These are phyloP conservation scores for Chaetops frenatus DNA, from an alignment of 2,113 vertebrate genomes.

Conservation along the genomic window DNA sequence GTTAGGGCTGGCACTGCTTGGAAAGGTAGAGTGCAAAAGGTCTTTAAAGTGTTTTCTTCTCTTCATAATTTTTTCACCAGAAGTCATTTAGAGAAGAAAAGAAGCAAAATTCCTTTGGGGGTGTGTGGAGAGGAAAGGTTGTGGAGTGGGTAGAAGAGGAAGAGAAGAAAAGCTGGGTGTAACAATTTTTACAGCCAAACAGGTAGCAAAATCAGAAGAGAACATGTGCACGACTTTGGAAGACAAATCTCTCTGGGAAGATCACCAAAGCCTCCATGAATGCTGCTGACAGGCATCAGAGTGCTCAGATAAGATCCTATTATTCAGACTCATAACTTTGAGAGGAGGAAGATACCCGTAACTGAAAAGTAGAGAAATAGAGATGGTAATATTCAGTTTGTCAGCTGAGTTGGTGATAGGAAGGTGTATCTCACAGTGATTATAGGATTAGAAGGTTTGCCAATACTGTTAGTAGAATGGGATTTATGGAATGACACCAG, in stretches of 20 bases:
- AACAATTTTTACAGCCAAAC: not conserved
- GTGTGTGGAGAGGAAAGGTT: not conserved
- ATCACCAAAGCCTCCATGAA: constrained; percentile 25
- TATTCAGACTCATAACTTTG: constrained; percentile 45
- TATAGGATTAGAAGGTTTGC: constrained; percentile 49
- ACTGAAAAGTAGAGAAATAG: constrained; percentile 13
- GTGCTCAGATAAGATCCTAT: constrained; percentile 30
- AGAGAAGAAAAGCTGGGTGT: not conserved
- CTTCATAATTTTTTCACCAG: not conserved
- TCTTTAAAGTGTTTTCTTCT: not conserved
- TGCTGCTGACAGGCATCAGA: constrained; percentile 30
- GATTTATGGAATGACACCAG: constrained; percentile 45
- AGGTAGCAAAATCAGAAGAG: not conserved
- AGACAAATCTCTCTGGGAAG: constrained; percentile 36
- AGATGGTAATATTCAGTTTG: constrained; percentile 50
- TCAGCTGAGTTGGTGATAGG: constrained; percentile 35
- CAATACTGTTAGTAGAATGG: constrained; percentile 43
- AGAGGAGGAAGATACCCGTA: constrained; percentile 37
- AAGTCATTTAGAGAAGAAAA: not conserved
- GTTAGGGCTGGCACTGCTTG: not conserved
- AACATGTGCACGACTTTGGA: not conserved
- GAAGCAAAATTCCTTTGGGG: not conserved
- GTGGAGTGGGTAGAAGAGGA: not conserved
- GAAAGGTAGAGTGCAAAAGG: not conserved
- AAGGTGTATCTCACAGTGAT: constrained; percentile 42